phyloP scores from a whole-genome alignment of 2,113 vertebrate species.

The Daboia siamensis region DNA sequence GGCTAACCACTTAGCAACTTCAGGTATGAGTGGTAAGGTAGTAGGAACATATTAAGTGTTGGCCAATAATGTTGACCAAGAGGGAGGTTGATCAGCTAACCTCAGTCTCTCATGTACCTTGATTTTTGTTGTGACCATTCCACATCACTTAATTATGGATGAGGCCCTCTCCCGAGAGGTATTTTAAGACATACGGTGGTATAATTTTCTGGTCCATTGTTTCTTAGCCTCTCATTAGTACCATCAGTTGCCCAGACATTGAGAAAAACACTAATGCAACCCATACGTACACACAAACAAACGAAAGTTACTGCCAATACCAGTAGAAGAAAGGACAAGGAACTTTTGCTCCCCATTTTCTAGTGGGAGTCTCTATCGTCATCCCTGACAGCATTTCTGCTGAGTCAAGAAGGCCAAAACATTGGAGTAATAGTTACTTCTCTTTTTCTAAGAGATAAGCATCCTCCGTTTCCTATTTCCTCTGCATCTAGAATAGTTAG shows the following conservation, averaged over 20 bases:
- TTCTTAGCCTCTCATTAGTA: background rate
- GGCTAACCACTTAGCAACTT: background rate
- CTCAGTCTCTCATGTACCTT: background rate
- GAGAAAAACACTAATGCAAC: background rate
- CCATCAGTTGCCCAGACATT: background rate
- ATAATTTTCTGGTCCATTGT: background rate
- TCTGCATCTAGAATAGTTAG: background rate
- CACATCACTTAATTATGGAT: background rate
- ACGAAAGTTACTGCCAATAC: background rate
- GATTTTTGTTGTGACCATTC: background rate
- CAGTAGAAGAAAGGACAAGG: background rate
- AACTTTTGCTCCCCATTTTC: background rate
- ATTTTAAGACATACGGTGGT: background rate
- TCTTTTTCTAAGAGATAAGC: background rate
- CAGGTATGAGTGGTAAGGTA: background rate
- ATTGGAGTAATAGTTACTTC: background rate
- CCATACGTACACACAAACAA: background rate
- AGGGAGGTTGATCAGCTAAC: background rate
- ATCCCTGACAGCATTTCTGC: background rate
- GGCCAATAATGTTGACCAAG: background rate
- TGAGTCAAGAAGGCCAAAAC: background rate
- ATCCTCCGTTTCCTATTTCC: background rate
- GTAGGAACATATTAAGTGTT: background rate
- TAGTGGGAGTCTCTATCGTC: background rate
- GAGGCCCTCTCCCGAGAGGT: background rate